Percentiles rank a stretch among this genome's conserved stretches.
Evolutionary conservation across 1,140 invertebrate species (phyloP).

Genomic region (Drosophila kohkoa): DNA sequence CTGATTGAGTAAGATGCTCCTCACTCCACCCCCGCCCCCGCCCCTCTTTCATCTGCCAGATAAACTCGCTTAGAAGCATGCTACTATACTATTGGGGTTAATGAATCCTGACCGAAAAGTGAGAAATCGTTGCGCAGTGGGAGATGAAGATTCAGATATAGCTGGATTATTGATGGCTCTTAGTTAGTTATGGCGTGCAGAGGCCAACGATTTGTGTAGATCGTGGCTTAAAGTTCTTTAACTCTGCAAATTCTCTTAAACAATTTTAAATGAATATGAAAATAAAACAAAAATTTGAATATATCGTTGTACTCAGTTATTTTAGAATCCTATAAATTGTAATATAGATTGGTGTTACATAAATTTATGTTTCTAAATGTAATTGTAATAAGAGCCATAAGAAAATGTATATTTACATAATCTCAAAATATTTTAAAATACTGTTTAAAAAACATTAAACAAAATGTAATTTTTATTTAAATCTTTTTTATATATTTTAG

Average conservation of each 20-base stretch:
- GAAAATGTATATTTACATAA: too few relatives aligned
- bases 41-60: too few relatives aligned
- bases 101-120: constrained; percentile 26
- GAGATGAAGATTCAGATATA: constrained; percentile 23
- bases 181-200: neutral
- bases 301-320: too few relatives aligned
- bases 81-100: constrained; percentile 25
- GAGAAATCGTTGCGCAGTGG: constrained; percentile 25
- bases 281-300: neutral
- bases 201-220: neutral
- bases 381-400: too few relatives aligned
- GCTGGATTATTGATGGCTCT: constrained; percentile 23
- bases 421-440: too few relatives aligned
- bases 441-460: too few relatives aligned
- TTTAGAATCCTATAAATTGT: too few relatives aligned
- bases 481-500: too few relatives aligned
- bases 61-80: constrained; percentile 4
- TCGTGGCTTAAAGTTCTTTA: neutral
- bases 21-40: too few relatives aligned
- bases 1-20: constrained; percentile 35
- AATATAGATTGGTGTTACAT: too few relatives aligned
- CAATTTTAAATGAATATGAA: neutral
- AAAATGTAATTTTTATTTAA: too few relatives aligned
- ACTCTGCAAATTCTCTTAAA: neutral
- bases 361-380: too few relatives aligned